phyloP scores from a whole-genome alignment of 2,888 invertebrate species.

The Camptogramma bilineatum region DNA sequence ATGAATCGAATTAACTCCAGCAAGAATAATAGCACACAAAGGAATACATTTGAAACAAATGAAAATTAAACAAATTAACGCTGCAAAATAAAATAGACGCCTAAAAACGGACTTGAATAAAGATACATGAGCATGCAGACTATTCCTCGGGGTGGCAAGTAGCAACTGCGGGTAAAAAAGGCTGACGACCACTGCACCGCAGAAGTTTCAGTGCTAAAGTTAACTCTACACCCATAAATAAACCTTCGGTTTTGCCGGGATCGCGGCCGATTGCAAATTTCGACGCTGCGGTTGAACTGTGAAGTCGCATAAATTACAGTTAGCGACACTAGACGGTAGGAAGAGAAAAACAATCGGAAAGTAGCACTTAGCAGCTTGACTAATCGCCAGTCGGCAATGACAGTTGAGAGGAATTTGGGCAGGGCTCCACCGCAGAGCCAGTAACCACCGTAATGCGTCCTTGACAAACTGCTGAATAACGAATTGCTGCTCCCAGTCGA shows the following conservation, averaged over 20 bases:
- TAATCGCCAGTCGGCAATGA: conserved; percentile 80
- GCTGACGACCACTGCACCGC: conserved; percentile 69
- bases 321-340: conserved; percentile 62
- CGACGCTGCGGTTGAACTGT: conserved; percentile 73
- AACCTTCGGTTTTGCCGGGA: conserved; percentile 83
- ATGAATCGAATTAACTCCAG: conserved; percentile 9
- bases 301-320: conserved; percentile 84
- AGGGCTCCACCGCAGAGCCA: conserved; percentile 64
- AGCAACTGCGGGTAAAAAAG: conserved; percentile 72
- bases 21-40: conserved; percentile 25
- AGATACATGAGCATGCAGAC: conserved; percentile 61
- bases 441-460: conserved; percentile 61
- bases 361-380: conserved; percentile 83
- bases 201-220: conserved; percentile 78
- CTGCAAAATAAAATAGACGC: conserved; percentile 46
- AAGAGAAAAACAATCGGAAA: conserved; percentile 83
- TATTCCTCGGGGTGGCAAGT: conserved; percentile 64
- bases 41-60: conserved; percentile 28
- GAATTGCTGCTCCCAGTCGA: conserved; percentile 50
- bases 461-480: conserved; percentile 63
- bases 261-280: conserved; percentile 82
- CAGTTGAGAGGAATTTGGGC: conserved; percentile 69
- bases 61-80: conserved; percentile 43
- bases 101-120: conserved; percentile 52
- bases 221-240: conserved; percentile 81